These are phyloP conservation scores for Acrobasis suavella DNA, from an alignment of 2,888 invertebrate genomes.

Conservation along the genomic window DNA sequence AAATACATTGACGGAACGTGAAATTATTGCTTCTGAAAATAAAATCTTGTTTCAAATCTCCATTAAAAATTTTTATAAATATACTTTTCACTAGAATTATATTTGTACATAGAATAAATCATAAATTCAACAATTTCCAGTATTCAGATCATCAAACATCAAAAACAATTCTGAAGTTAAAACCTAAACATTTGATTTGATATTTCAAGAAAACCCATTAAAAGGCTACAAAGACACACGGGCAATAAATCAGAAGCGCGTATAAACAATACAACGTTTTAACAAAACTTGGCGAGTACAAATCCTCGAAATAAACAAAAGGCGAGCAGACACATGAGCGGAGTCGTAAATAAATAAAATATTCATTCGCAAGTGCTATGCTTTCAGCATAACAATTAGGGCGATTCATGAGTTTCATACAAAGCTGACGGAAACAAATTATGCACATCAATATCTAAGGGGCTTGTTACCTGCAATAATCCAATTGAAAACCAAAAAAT, in stretches of 20 bases:
- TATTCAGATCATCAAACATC: not conserved
- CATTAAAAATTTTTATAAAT: too few species aligned
- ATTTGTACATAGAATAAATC: too few species aligned
- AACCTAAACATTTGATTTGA: not conserved
- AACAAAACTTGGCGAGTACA: conserved; percentile 10
- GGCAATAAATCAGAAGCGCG: not conserved
- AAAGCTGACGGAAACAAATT: not conserved
- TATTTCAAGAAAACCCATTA: not conserved
- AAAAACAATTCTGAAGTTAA: not conserved
- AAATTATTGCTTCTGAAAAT: too few species aligned
- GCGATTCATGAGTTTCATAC: not conserved
- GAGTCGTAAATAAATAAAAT: conserved; percentile 6
- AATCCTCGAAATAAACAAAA: conserved; percentile 17
- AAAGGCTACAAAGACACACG: conserved; percentile 1
- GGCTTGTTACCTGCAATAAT: too few species aligned
- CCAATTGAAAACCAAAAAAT: too few species aligned
- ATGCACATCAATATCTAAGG: not conserved
- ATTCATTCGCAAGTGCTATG: conserved; percentile 7
- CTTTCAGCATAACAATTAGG: conserved; percentile 5
- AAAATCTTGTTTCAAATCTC: too few species aligned
- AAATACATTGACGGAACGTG: too few species aligned
- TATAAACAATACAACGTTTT: conserved; percentile 9
- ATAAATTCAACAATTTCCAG: not conserved
- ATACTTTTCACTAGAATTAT: too few species aligned
- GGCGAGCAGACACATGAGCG: not conserved